Evolutionary conservation across 2,888 invertebrate genomes (phyloP).

Genomic region (Macaria notata): DNA sequence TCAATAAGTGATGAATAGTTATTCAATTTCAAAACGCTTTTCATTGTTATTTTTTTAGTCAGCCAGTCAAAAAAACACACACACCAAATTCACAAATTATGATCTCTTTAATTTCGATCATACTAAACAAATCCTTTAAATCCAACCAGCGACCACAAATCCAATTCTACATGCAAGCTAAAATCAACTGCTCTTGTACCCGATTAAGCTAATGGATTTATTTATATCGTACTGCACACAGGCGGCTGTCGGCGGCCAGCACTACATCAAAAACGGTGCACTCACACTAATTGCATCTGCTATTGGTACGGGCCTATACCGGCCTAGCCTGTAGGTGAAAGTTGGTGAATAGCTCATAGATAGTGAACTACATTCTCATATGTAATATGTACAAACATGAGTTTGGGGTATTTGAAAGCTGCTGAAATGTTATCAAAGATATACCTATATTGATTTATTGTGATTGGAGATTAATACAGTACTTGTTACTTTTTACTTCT

Average conservation of each 20-base stretch:
- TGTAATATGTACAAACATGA: too few relatives aligned
- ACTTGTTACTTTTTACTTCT: too few relatives aligned
- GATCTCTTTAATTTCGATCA: conserved; percentile 9
- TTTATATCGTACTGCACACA: conserved; percentile 59
- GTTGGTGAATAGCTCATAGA: conserved; percentile 45
- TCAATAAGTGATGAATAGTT: too few relatives aligned
- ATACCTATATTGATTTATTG: too few relatives aligned
- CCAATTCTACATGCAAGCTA: conserved; percentile 39
- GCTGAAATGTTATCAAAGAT: too few relatives aligned
- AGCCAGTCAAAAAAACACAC: too few relatives aligned
- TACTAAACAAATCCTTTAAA: conserved; percentile 9
- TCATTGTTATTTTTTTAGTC: too few relatives aligned
- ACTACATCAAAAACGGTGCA: conserved; percentile 80
- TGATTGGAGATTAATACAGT: too few relatives aligned
- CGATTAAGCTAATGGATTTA: conserved; percentile 57
- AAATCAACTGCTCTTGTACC: conserved; percentile 45
- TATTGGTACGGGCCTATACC: conserved; percentile 66
- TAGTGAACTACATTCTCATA: too few relatives aligned
- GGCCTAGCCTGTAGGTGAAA: conserved; percentile 24
- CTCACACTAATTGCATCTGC: conserved; percentile 80
- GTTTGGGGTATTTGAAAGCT: too few relatives aligned
- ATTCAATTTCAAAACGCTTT: too few relatives aligned
- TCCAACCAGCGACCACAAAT: conserved; percentile 13
- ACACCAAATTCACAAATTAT: background rate
- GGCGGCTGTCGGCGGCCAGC: conserved; percentile 55